Base-by-base conservation (phyloP, 2,888 invertebrate genomes). In the Brachyopa scutellaris region DNA sequence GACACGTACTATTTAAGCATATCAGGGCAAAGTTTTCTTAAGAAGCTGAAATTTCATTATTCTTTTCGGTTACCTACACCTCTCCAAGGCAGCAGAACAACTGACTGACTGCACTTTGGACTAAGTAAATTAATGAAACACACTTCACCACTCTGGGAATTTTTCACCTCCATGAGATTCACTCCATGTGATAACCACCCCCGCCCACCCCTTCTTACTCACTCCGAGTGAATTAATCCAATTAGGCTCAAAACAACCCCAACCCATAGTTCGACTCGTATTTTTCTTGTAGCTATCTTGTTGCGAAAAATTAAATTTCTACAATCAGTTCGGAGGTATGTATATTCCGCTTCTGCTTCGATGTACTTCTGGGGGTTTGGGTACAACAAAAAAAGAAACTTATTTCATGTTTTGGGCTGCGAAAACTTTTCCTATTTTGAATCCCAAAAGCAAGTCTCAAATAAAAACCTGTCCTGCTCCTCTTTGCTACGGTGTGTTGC, bases 101-200 rank as follows among this genome's bases (percentile, higher is more conserved):
- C 74, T 49, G 70, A 82, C 80, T 77, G 77, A 61, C 70, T 82
- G 82, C 82, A 82, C 70, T 82, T 55, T 77, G 72, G 77, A 77
- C 61, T 77, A 72, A 59, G 70, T 64, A 82, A 77, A 82, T 82
- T 70, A 82, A 82, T 82, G 77, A 72, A 77, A 82, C 53, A 51
- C 77, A 70, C 82, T 72, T 77, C 66, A 66, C 77, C 53, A 31
- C 47, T 53, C 57, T 77, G 53, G 53, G 70, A 61, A 77, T 62
- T 69, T 61, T 77, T 55, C 47, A 33, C 74, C 59, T 74, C 62
- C 29, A 55, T 53, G 61, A 7, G 42, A 62, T 49, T 77, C 47
- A 23, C 13, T n/a, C n/a, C n/a, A n/a, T n/a, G n/a, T n/a, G n/a
- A 26, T 26, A n/a, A n/a, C 26, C 26, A 15, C 26, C 19, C 7